Base-by-base conservation (phyloP, 2,888 invertebrate genomes). In the Scrobipalpa atriplicella region DNA sequence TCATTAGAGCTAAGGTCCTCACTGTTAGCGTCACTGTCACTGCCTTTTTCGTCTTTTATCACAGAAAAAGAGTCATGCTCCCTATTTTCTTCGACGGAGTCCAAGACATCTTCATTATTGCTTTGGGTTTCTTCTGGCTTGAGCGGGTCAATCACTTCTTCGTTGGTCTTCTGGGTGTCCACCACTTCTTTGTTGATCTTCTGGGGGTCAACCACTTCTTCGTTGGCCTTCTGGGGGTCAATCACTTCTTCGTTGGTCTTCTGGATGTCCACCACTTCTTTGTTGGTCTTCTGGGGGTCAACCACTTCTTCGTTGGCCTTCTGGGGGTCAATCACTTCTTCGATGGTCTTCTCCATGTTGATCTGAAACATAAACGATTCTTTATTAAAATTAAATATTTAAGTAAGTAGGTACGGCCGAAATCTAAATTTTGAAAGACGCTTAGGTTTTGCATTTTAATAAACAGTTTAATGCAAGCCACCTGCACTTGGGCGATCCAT, bases 11-110 rank as follows among this genome's bases (percentile, higher is more conserved):
- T 89, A 79, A 85, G 79, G 71, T 90, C 87, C 71, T 89, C 90
- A 86, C 89, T 89, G 74, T 86, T 88, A 79, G 76, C 79, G 72
- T 90, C 90, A 87, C 86, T 90, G 68, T 91, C 90, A 85, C 84
- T 80, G 73, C 65, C 75, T 79, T 90, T 90, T 72, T 87, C 88
- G 69, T 86, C 83, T 76, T 84, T 87, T 72, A 82, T 82, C 72
- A 79, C 75, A 74, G 79, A 77, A 72, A 78, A 76, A 72, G 72
- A 71, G 52, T 85, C 83, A 67, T 74, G 72, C 70, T 83, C 84
- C 72, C 70, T 75, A 21, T 64, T 70, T 64, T 73, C 75, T 70
- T 81, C 80, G 69, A 67, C 75, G 67, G 68, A 66, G 67, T 69
- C 71, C 69, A 69, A 68, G 70, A 74, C 71, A 68, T 75, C 71